Conservation (phyloP, 2,797 vertebrate species). For the Nannoperca obscura region DNA sequence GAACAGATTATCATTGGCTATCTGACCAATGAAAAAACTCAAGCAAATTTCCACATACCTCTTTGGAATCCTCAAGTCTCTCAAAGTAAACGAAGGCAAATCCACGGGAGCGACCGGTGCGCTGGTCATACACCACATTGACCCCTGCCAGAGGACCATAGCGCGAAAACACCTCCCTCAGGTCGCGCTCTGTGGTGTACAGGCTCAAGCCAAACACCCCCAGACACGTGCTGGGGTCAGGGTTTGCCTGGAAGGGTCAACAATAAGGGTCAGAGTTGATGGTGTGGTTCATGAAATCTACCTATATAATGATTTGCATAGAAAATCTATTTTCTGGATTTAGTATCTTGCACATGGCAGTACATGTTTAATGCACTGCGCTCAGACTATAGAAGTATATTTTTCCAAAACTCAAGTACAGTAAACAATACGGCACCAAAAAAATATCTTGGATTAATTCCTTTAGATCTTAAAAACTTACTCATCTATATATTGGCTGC, state of each 20-base stretch:
- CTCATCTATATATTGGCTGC: background rate
- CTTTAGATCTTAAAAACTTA: background rate
- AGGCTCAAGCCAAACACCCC: conserved; percentile 96
- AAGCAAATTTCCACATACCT: conserved; percentile 81
- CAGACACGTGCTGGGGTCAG: conserved; percentile 94
- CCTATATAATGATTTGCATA: background rate
- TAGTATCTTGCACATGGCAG: background rate
- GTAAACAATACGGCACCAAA: background rate
- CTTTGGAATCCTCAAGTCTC: conserved; percentile 94
- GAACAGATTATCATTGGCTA: background rate
- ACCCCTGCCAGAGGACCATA: conserved; percentile 93
- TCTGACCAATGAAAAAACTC: conserved; percentile 3
- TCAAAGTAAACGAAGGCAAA: conserved; percentile 97
- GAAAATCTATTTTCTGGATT: background rate
- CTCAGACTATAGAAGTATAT: background rate
- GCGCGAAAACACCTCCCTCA: conserved; percentile 94
- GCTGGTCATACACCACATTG: conserved; percentile 95
- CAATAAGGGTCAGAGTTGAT: conserved; percentile 31
- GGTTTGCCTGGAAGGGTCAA: conserved; percentile 89
- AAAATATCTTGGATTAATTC: background rate
- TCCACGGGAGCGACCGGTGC: conserved; percentile 93
- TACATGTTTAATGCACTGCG: background rate
- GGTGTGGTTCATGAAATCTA: background rate
- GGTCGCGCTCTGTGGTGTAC: conserved; percentile 94
- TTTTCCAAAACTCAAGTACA: background rate